phyloP scores from a whole-genome alignment of 2,113 vertebrate genomes.

The zebrafish (Danio rerio) region DNA sequence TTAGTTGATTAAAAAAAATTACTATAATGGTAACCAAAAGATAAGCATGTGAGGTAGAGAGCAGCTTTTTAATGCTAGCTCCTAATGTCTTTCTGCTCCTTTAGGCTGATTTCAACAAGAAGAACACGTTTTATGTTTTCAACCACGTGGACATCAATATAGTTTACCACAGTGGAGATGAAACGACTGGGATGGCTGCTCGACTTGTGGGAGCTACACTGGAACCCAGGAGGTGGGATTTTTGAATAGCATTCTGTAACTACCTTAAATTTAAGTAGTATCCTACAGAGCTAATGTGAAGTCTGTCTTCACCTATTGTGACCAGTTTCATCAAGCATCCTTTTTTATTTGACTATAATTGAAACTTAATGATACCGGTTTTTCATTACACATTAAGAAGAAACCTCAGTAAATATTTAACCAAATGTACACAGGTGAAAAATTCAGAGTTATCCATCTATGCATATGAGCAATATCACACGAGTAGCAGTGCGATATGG shows the following conservation, averaged over 20 bases:
- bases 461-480: too few species aligned
- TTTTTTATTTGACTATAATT: constrained; percentile 9
- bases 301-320: neutral
- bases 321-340: neutral
- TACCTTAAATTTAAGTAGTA: neutral
- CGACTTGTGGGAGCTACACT: constrained; percentile 93
- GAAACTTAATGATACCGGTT: neutral
- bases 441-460: neutral
- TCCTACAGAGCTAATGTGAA: neutral
- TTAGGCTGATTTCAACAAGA: constrained; percentile 91
- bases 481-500: too few species aligned
- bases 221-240: constrained; percentile 90
- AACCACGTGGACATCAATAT: constrained; percentile 97
- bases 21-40: neutral
- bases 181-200: constrained; percentile 83
- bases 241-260: neutral
- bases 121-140: constrained; percentile 93
- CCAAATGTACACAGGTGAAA: neutral
- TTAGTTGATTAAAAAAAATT: too few species aligned
- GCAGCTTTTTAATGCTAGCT: neutral
- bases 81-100: constrained; percentile 17
- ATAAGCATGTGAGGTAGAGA: neutral
- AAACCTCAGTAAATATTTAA: neutral
- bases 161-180: constrained; percentile 85
- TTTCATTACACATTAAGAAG: neutral